A percentile compares a stretch with the other conserved stretches of the same genome.
Conservation (phyloP, 2,113 vertebrate species). For the Psephotus haematonotus region DNA sequence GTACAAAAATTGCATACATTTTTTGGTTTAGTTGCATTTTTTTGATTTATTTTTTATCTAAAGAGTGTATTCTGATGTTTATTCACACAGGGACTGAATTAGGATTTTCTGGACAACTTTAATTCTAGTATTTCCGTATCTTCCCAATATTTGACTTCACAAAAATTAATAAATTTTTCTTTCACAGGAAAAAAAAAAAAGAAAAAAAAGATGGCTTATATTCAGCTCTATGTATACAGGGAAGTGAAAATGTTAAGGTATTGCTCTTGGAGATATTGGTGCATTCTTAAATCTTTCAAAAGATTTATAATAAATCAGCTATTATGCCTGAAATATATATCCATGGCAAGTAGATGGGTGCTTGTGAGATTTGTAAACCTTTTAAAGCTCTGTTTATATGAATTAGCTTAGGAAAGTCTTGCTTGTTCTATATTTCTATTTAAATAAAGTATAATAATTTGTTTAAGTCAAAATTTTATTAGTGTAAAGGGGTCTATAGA, state of each 20-base stretch:
- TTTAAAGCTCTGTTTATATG: not conserved
- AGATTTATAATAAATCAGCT: not conserved
- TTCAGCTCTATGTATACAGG: not conserved
- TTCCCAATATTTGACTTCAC: not conserved
- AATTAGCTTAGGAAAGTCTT: not conserved
- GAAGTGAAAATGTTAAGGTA: not conserved
- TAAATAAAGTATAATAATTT: not conserved
- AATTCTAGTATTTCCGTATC: not conserved
- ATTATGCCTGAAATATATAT: not conserved
- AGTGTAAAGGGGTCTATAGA: conserved; percentile 51
- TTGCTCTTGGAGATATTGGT: not conserved
- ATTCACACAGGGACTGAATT: not conserved
- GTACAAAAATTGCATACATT: not conserved
- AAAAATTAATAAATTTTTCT: not conserved
- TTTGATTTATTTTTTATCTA: not conserved
- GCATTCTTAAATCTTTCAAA: not conserved
- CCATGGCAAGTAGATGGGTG: not conserved
- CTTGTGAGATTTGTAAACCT: not conserved
- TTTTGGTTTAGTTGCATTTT: not conserved
- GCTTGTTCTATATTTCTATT: not conserved
- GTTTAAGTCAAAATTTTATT: conserved; percentile 74
- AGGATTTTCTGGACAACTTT: not conserved
- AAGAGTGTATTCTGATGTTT: not conserved
- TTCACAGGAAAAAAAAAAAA: not conserved
- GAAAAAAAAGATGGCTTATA: not conserved